Conservation (phyloP, 2,113 vertebrate species). For the Zosterops japonicus region DNA sequence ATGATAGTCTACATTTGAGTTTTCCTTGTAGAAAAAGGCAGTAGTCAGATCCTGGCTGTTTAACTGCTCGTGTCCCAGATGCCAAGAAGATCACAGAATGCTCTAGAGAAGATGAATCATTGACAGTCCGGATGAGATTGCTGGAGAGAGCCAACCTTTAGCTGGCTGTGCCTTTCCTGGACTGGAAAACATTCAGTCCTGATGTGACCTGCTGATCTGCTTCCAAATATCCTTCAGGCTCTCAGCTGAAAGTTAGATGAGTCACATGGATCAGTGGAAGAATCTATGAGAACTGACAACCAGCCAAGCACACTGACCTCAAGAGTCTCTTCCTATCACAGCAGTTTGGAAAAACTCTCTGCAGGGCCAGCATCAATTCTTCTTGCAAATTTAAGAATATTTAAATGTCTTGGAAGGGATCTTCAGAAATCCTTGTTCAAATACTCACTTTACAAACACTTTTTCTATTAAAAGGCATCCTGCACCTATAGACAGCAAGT, state of each 20-base stretch:
- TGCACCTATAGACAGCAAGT: not conserved
- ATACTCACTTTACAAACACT: not conserved
- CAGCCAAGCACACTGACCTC: not conserved
- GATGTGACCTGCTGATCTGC: slow-evolving; percentile 13
- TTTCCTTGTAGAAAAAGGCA: not conserved
- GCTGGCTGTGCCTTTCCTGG: not conserved
- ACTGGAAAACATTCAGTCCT: slow-evolving; percentile 19
- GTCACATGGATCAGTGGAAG: not conserved
- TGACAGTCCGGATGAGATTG: not conserved
- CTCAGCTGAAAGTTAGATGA: not conserved
- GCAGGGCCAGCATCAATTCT: not conserved
- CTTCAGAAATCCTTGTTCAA: not conserved
- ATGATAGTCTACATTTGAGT: not conserved
- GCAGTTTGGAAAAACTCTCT: not conserved
- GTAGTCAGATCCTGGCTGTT: not conserved
- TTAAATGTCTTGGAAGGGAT: not conserved
- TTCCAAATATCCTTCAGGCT: not conserved
- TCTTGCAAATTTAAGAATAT: not conserved
- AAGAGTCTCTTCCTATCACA: not conserved
- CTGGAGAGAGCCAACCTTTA: not conserved
- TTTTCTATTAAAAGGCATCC: not conserved
- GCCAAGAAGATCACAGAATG: not conserved
- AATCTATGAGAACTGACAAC: not conserved
- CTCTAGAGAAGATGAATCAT: not conserved
- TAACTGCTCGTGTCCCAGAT: not conserved